Evolutionary conservation across 2,797 vertebrate species (phyloP).

Genomic region (Morelia viridis): DNA sequence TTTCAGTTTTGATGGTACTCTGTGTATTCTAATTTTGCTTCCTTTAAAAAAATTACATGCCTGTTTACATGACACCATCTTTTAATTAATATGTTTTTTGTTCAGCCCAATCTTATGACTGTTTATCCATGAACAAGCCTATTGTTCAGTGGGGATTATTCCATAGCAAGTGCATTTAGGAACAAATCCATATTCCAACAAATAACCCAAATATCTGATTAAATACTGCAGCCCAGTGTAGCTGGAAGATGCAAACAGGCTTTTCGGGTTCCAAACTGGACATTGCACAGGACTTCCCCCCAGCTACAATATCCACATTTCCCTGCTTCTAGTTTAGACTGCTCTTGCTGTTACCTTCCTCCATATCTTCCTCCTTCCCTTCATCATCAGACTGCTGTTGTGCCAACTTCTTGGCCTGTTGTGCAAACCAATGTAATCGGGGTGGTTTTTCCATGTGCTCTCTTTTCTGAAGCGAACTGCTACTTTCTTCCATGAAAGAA

Average conservation of each 20-base stretch:
- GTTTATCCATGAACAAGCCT: not conserved
- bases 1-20: not conserved
- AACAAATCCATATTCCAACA: not conserved
- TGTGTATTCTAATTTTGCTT: not conserved
- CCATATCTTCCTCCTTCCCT: slow-evolving; percentile 62
- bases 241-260: no score
- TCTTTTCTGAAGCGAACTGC: slow-evolving; percentile 35
- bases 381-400: slow-evolving; percentile 59
- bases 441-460: slow-evolving; percentile 74
- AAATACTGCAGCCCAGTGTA: not conserved
- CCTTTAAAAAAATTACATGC: not conserved
- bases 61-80: not conserved
- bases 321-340: not conserved
- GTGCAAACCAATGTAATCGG: slow-evolving; percentile 84
- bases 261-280: not conserved
- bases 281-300: not conserved
- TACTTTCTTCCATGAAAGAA: accelerated
- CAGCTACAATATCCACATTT: not conserved
- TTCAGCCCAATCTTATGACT: not conserved
- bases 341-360: slow-evolving; percentile 61
- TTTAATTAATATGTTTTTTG: not conserved
- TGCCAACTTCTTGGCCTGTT: slow-evolving; percentile 82
- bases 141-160: not conserved
- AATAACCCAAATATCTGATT: not conserved
- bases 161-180: not conserved